Conservation (phyloP, 2,797 vertebrate species). For the Sphenodon punctatus region DNA sequence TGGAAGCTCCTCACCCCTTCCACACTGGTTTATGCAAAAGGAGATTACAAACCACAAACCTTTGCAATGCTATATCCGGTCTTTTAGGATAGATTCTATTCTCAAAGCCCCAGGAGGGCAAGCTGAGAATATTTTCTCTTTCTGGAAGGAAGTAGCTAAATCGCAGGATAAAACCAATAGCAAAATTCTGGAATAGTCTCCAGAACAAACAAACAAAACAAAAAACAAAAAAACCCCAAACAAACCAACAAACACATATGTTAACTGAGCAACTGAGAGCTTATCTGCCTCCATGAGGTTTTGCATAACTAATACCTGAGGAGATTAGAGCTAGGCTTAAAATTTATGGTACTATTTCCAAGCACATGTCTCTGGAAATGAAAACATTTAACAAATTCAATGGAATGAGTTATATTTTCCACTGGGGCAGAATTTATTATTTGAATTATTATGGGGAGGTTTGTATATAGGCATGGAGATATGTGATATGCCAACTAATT, state of each 20-base stretch:
- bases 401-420: slow-evolving; percentile 38
- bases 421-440: slow-evolving; percentile 42
- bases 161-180: background rate
- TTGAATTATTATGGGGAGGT: slow-evolving; percentile 61
- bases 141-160: background rate
- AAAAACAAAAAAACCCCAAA: no score
- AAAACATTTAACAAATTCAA: slow-evolving; percentile 51
- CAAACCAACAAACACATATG: background rate
- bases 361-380: slow-evolving; percentile 30
- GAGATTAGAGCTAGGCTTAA: background rate
- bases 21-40: background rate
- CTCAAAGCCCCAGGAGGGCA: background rate
- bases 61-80: background rate
- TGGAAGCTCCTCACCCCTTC: background rate
- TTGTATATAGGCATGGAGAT: slow-evolving; percentile 39
- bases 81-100: background rate
- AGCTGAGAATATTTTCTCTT: background rate
- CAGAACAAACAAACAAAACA: background rate
- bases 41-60: background rate
- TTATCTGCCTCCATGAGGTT: background rate
- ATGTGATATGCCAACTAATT: slow-evolving; percentile 60
- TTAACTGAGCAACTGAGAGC: background rate
- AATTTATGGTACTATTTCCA: background rate
- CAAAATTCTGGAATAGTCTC: background rate
- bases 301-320: background rate